These are phyloP conservation scores for Crenichthys baileyi DNA, from an alignment of 2,797 vertebrate genomes.

Conservation along the genomic window DNA sequence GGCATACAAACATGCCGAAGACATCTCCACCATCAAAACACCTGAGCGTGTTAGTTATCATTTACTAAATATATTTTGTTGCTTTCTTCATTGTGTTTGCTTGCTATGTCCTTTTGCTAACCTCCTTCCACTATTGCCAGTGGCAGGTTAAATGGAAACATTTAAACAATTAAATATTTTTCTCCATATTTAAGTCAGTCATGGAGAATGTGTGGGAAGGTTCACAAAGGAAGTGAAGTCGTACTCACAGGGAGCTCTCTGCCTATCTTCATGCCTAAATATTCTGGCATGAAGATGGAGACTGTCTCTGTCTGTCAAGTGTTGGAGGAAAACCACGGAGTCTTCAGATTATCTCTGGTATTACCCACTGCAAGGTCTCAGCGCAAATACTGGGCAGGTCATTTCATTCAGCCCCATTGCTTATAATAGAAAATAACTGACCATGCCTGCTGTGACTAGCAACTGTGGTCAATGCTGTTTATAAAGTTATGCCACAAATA, in stretches of 20 bases:
- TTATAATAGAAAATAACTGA: conserved; percentile 15
- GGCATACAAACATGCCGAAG: conserved; percentile 15
- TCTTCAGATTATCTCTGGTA: not conserved
- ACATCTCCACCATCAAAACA: conserved; percentile 7
- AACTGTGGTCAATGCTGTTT: conserved; percentile 21
- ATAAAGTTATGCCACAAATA: conserved; percentile 28
- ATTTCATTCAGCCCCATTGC: not conserved
- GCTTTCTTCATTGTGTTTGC: not conserved
- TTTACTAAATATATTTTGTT: not conserved
- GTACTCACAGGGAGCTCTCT: conserved; percentile 2
- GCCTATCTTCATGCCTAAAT: too few relatives aligned
- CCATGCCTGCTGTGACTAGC: conserved; percentile 7
- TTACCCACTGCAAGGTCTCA: not conserved
- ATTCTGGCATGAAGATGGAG: conserved; percentile 5
- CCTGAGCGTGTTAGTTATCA: not conserved
- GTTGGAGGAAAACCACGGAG: not conserved
- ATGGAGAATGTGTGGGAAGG: not conserved
- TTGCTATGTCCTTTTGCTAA: not conserved
- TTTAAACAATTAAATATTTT: not conserved
- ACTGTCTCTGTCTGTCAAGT: conserved; percentile 1
- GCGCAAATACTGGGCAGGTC: not conserved
- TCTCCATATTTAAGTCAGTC: not conserved
- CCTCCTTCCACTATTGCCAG: not conserved
- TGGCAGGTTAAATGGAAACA: not conserved
- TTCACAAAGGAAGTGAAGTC: not conserved